Percentiles rank a stretch among this genome's conserved stretches.
phyloP scores from a whole-genome alignment of 2,888 invertebrate species.

The Meteorus colon region DNA sequence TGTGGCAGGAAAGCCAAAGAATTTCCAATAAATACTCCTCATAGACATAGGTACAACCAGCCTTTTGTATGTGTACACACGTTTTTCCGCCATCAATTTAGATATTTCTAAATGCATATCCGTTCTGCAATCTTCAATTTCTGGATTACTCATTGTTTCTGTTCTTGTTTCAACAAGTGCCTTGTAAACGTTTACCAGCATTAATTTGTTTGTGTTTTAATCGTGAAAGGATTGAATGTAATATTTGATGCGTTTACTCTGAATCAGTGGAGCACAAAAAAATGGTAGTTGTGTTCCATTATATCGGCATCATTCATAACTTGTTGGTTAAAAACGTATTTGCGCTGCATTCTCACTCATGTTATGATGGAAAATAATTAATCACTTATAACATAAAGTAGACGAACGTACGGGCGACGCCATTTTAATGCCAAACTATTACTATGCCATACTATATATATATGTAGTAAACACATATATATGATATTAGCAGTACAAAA shows the following conservation, averaged over 20 bases:
- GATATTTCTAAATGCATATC: conserved; percentile 59
- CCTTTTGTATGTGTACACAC: conserved; percentile 72
- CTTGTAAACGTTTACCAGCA: not conserved
- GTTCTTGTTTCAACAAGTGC: not conserved
- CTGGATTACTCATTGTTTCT: not conserved
- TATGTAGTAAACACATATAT: no score
- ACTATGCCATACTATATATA: no score
- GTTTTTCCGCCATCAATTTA: conserved; percentile 70
- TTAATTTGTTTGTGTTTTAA: not conserved
- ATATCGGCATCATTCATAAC: not conserved
- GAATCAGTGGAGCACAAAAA: not conserved
- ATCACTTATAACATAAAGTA: not conserved
- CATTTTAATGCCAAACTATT: no score
- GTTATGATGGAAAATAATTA: not conserved
- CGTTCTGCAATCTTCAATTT: conserved; percentile 18
- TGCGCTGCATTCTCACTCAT: not conserved
- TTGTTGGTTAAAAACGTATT: conserved; percentile 2
- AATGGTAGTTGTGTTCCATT: not conserved
- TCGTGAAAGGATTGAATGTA: not conserved
- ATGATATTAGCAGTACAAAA: no score
- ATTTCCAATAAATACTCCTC: conserved; percentile 75
- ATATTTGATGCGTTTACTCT: not conserved
- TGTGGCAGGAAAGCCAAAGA: conserved; percentile 75
- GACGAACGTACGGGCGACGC: no score
- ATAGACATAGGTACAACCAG: conserved; percentile 75